phyloP scores from a whole-genome alignment of 2,113 vertebrate genomes.

The Maccullochella peelii region DNA sequence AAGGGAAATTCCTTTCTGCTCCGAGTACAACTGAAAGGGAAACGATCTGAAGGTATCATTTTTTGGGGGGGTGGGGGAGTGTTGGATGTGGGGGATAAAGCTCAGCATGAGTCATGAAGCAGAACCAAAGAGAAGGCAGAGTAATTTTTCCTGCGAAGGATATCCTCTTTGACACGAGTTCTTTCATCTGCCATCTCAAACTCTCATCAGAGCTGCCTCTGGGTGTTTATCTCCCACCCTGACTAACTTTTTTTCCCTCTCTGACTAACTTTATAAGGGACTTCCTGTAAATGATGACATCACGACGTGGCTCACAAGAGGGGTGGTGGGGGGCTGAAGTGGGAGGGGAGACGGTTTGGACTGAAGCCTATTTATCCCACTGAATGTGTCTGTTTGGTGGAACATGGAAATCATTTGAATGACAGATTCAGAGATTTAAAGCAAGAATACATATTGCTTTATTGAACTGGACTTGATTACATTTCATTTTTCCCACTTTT shows the following conservation, averaged over 20 bases:
- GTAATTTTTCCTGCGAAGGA: constrained; percentile 40
- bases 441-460: background rate
- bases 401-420: constrained; percentile 35
- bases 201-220: constrained; percentile 60
- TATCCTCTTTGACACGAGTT: constrained; percentile 48
- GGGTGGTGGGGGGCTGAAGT: constrained; percentile 21
- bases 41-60: constrained; percentile 46
- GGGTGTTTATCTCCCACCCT: constrained; percentile 57
- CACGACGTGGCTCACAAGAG: constrained; percentile 48
- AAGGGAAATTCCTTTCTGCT: constrained; percentile 60
- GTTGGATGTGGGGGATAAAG: constrained; percentile 25
- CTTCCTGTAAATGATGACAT: constrained; percentile 82
- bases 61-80: constrained; percentile 2
- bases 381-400: constrained; percentile 35
- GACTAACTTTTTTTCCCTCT: constrained; percentile 57
- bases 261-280: constrained; percentile 83
- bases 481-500: background rate
- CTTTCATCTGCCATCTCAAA: constrained; percentile 60
- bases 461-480: background rate
- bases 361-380: constrained; percentile 33
- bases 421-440: constrained; percentile 1
- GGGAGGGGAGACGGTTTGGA: constrained; percentile 42
- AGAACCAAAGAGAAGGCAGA: constrained; percentile 29
- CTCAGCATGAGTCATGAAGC: constrained; percentile 53
- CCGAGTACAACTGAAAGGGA: constrained; percentile 16